Percentiles rank a stretch among this genome's conserved stretches.
Evolutionary conservation across 2,797 vertebrate genomes (phyloP).

Genomic region (Microhierax caerulescens): DNA sequence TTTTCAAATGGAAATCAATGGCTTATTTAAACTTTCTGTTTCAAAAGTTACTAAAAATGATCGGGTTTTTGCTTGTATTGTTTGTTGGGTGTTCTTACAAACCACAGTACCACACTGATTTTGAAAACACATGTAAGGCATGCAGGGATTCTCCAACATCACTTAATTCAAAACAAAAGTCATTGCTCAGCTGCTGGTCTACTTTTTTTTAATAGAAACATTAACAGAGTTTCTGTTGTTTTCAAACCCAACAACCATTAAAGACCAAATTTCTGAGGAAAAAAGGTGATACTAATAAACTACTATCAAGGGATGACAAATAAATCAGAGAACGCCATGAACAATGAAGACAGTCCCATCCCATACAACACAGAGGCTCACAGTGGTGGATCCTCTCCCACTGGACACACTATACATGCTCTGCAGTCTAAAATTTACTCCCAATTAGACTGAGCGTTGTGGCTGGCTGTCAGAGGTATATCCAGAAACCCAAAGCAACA

Average conservation of each 20-base stretch:
- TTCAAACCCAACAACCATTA: neutral
- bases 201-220: neutral
- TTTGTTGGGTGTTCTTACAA: neutral
- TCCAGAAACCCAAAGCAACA: neutral
- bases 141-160: neutral
- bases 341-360: neutral
- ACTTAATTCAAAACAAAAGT: neutral
- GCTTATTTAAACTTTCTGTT: neutral
- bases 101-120: neutral
- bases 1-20: neutral
- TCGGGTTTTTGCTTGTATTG: fast-evolving
- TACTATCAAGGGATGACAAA: neutral
- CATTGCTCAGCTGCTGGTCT: neutral
- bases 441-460: neutral
- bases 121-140: neutral
- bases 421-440: neutral
- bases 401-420: fast-evolving
- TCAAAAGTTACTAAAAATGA: neutral
- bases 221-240: neutral
- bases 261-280: fast-evolving
- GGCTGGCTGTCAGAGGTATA: neutral
- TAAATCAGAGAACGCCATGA: neutral
- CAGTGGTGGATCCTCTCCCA: neutral
- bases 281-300: neutral
- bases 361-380: fast-evolving